These are phyloP conservation scores for Rhinoraja longicauda DNA, from an alignment of 2,797 vertebrate genomes.

Conservation along the genomic window DNA sequence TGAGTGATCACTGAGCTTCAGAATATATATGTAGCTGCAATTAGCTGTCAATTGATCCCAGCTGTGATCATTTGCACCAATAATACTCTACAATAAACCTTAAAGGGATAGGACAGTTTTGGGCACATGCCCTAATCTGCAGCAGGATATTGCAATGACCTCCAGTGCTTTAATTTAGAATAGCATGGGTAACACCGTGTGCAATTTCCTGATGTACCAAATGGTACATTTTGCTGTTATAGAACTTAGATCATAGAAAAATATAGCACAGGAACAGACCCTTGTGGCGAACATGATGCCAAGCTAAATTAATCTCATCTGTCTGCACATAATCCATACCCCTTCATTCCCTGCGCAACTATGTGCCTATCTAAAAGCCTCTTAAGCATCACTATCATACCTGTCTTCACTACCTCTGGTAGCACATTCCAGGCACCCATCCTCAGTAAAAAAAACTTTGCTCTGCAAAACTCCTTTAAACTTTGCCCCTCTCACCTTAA, in stretches of 20 bases:
- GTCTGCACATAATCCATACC: too few relatives aligned
- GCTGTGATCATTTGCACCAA: not conserved
- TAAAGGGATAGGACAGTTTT: not conserved
- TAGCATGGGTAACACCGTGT: not conserved
- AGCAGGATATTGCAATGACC: not conserved
- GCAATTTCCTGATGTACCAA: not conserved
- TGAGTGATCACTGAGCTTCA: not conserved
- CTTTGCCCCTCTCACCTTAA: too few relatives aligned
- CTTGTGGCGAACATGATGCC: too few relatives aligned
- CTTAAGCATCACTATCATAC: too few relatives aligned
- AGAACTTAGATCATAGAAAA: not conserved
- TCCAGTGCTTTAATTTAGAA: not conserved
- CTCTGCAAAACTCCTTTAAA: too few relatives aligned
- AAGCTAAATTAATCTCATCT: too few relatives aligned
- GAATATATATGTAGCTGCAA: slow-evolving; percentile 24
- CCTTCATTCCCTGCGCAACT: too few relatives aligned
- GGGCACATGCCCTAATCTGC: not conserved
- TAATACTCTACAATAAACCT: not conserved
- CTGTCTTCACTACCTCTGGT: too few relatives aligned
- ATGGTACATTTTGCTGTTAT: not conserved
- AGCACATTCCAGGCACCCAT: too few relatives aligned
- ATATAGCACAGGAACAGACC: too few relatives aligned
- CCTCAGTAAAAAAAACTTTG: too few relatives aligned
- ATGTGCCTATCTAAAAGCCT: too few relatives aligned
- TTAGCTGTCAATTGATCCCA: not conserved